These are phyloP conservation scores for Suncus etruscus DNA, from an alignment of 2,113 vertebrate species.

Conservation along the genomic window DNA sequence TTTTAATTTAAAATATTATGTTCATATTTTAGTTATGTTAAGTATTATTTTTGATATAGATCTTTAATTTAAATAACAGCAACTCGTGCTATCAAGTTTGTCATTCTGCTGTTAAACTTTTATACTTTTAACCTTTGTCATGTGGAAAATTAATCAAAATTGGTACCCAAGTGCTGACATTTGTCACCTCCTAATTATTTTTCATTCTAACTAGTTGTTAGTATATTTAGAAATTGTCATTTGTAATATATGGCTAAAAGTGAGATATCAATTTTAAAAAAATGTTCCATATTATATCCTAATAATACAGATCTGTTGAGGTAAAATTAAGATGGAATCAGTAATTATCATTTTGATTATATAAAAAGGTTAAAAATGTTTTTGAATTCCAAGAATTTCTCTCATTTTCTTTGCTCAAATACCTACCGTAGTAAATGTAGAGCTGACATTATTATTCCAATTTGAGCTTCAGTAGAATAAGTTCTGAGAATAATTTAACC, in stretches of 20 bases:
- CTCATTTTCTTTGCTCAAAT: neutral
- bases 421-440: neutral
- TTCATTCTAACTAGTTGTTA: neutral
- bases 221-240: neutral
- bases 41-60: slow-evolving; percentile 33
- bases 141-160: slow-evolving; percentile 26
- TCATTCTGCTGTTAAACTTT: neutral
- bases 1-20: no score
- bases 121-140: neutral
- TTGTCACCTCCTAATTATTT: neutral
- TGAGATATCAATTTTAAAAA: neutral
- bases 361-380: slow-evolving; percentile 14
- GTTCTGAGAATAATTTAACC: neutral
- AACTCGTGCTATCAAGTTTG: neutral
- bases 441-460: neutral
- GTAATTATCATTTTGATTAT: slow-evolving; percentile 21
- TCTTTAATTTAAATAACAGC: neutral
- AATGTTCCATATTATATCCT: neutral
- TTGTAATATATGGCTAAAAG: slow-evolving; percentile 4
- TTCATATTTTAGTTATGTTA: neutral
- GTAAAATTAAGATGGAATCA: slow-evolving; percentile 19
- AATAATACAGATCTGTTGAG: neutral
- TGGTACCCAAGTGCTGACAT: neutral
- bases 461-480: neutral
- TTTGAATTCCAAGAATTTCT: neutral